Conservation (phyloP, 2,797 vertebrate genomes). For the Lithobates sylvaticus region DNA sequence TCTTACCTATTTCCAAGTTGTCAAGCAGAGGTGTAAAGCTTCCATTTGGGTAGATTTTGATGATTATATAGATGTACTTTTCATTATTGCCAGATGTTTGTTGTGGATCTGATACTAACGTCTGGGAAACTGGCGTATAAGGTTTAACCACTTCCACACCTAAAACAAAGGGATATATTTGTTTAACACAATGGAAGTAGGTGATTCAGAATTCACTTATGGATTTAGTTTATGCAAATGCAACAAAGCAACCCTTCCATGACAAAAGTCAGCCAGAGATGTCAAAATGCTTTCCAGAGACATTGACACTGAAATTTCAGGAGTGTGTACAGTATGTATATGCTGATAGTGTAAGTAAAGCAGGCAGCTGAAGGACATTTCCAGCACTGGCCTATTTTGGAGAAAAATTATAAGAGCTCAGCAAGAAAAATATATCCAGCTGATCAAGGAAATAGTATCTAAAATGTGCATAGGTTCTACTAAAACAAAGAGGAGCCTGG, state of each 20-base stretch:
- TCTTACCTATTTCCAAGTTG: conserved; percentile 83
- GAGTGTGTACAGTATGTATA: too few relatives aligned
- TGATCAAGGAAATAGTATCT: too few relatives aligned
- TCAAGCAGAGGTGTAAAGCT: conserved; percentile 84
- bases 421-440: too few relatives aligned
- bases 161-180: conserved; percentile 65
- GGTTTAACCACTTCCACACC: conserved; percentile 89
- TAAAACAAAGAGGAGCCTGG: too few relatives aligned
- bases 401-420: background rate
- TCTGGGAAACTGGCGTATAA: conserved; percentile 87
- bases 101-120: conserved; percentile 73
- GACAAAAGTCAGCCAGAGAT: background rate
- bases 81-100: conserved; percentile 65
- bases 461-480: too few relatives aligned
- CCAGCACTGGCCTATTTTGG: background rate
- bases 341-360: too few relatives aligned
- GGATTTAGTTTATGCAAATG: background rate
- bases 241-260: background rate
- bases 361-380: too few relatives aligned
- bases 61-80: conserved; percentile 88
- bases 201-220: background rate
- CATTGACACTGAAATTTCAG: too few relatives aligned
- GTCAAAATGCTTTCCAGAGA: background rate
- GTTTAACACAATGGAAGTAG: background rate
- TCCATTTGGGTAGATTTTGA: conserved; percentile 91